Conservation (phyloP, 2,797 vertebrate genomes). For the Monodelphis domestica region DNA sequence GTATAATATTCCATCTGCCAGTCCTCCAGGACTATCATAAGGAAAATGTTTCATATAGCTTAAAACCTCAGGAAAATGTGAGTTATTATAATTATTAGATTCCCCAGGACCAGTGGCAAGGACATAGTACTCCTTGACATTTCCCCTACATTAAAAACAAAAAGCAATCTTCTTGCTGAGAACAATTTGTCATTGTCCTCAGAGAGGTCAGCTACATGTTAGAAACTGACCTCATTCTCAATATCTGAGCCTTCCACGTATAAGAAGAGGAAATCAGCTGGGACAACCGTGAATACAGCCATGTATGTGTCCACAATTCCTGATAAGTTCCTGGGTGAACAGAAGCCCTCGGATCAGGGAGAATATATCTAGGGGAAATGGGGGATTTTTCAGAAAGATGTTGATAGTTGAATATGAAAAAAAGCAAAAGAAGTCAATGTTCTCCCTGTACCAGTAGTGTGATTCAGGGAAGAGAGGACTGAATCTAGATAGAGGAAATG, state of each 20-base stretch:
- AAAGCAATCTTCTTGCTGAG: conserved; percentile 33
- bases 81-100: conserved; percentile 14
- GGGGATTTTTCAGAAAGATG: not conserved
- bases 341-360: not conserved
- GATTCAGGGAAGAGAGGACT: not conserved
- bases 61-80: not conserved
- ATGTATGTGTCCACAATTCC: not conserved
- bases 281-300: not conserved
- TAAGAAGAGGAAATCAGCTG: not conserved
- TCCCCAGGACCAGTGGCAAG: conserved; percentile 14
- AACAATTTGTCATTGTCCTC: conserved; percentile 11
- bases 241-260: not conserved
- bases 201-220: not conserved
- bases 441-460: not conserved
- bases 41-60: not conserved
- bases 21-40: not conserved
- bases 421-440: not conserved
- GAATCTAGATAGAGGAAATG: not conserved
- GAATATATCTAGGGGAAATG: not conserved
- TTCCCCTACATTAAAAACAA: conserved; percentile 24
- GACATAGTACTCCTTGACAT: conserved; percentile 27
- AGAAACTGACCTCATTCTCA: not conserved
- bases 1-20: not conserved
- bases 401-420: not conserved
- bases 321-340: not conserved